A percentile compares a stretch with the other conserved stretches of the same genome.
Evolutionary conservation across 2,797 vertebrate genomes (phyloP).

Genomic region (Amphiprion clarkii): DNA sequence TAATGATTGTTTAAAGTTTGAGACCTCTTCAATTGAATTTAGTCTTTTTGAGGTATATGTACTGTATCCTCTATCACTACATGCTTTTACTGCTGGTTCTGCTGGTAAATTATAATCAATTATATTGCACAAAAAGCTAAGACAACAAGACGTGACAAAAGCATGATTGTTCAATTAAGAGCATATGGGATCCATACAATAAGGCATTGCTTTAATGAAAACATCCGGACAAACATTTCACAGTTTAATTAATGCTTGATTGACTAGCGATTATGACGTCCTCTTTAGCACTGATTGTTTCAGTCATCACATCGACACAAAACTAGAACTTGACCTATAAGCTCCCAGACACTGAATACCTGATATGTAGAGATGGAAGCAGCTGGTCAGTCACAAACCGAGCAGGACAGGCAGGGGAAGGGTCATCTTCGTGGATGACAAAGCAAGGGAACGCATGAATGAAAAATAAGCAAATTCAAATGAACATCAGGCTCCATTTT

Average conservation of each 20-base stretch:
- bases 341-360: constrained; percentile 38
- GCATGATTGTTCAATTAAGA: constrained; percentile 64
- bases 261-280: constrained; percentile 39
- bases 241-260: constrained; percentile 76
- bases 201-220: constrained; percentile 83
- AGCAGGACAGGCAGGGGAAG: neutral
- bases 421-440: constrained; percentile 19
- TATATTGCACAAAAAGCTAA: constrained; percentile 53
- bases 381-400: constrained; percentile 46
- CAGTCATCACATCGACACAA: constrained; percentile 38
- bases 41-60: constrained; percentile 39
- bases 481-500: constrained; percentile 34
- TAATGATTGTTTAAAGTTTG: constrained; percentile 19
- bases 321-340: constrained; percentile 14
- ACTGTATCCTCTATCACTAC: constrained; percentile 21
- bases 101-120: constrained; percentile 48
- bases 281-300: constrained; percentile 60
- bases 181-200: constrained; percentile 71
- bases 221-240: constrained; percentile 73
- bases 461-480: constrained; percentile 37
- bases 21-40: constrained; percentile 23
- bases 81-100: constrained; percentile 43
- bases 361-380: constrained; percentile 64
- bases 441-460: constrained; percentile 44
- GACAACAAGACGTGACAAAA: constrained; percentile 44